Evolutionary conservation across 2,888 invertebrate species (phyloP), one percentile per base, ranked within the genome.

Genomic region (Boloria euphrosyne): DNA sequence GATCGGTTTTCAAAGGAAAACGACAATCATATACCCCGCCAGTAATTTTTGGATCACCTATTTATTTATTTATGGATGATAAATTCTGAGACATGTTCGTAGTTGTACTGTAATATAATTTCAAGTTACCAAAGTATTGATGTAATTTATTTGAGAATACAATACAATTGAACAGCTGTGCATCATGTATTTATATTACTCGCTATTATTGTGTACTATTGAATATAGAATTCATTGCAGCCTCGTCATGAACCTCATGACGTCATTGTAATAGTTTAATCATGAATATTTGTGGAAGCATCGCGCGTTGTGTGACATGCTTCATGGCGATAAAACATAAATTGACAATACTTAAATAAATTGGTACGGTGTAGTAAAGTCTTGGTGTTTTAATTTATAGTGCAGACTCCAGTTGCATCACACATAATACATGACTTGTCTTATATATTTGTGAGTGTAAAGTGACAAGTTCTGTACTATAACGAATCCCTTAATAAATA

Each of bases 301-400:
- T 62, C 47, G 31, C 7, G 31, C 31, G 55, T 67, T 59, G 50
- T 66, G 49, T 57, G 47, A 68, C 62, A 71, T 67, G 70, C 44
- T 58, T 51, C 44, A 72, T 70, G 65, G 74, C 77, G 76, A 80
- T 61, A 62, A 80, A 77, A 78, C 81, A 82, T 79, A 80, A 83
- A 79, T 87, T 83, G 89, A 90, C 89, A 90, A 90, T 90, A 90
- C 80, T 86, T 85, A 77, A 89, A 84, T 86, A 86, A 87, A 89
- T 81, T 83, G 85, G 85, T 85, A 86, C 79, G 87, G 84, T 87
- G 86, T 89, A 89, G 86, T 81, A 47, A 81, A 67, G 18, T 46
- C 44, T 27, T 65, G 50, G 65, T 68, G 53, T 69, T 60, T 65
- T 67, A 65, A 50, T 50, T 60, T 31, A 5, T 38, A n/a, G 49